Conservation (phyloP, 2,113 vertebrate species). For the Castor canadensis region DNA sequence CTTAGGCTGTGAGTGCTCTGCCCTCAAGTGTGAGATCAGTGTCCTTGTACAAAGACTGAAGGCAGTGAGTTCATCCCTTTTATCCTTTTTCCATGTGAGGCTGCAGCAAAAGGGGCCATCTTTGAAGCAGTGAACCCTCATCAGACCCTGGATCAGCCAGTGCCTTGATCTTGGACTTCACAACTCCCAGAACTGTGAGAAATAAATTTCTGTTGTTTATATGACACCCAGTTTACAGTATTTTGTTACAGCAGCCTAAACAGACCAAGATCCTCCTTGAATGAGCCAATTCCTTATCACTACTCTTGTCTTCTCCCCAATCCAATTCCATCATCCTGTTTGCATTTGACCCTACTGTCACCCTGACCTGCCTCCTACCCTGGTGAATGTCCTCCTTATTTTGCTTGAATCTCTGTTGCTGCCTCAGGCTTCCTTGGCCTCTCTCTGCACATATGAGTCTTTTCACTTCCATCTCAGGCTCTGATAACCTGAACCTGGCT, state of each 20-base stretch:
- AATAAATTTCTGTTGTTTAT: neutral
- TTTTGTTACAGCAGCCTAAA: neutral
- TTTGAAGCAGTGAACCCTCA: neutral
- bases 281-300: neutral
- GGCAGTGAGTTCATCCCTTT: no score
- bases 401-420: neutral
- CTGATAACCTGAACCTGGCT: neutral
- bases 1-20: neutral
- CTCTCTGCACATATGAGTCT: neutral
- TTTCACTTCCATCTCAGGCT: neutral
- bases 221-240: neutral
- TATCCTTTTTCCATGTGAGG: neutral
- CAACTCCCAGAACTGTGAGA: no score
- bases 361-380: neutral
- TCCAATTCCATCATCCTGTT: neutral
- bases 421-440: neutral
- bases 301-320: no score
- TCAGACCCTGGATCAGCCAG: no score
- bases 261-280: neutral
- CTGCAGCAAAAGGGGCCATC: neutral
- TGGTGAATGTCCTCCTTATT: no score
- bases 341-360: neutral
- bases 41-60: no score
- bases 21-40: neutral
- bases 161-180: neutral